phyloP scores from a whole-genome alignment of 2,113 vertebrate species.

The Chascanopsetta lugubris region DNA sequence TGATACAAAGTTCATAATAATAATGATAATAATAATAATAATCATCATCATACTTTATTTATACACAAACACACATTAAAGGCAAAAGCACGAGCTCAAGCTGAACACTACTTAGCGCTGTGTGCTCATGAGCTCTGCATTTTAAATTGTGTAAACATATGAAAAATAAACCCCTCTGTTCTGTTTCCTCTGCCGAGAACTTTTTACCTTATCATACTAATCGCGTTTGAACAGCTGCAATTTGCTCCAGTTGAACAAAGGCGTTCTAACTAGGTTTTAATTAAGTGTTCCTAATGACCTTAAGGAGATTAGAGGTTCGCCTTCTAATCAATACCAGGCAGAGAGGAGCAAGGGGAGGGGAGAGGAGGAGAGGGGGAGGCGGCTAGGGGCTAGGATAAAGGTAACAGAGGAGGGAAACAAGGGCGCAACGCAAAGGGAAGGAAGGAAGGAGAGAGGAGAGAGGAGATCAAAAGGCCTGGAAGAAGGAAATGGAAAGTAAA shows the following conservation, averaged over 20 bases:
- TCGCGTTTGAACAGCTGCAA: constrained; percentile 83
- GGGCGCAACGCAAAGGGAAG: neutral
- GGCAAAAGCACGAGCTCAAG: constrained; percentile 14
- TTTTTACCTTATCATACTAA: constrained; percentile 81
- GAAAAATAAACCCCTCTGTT: constrained; percentile 57
- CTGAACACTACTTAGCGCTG: constrained; percentile 36
- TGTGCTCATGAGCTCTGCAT: constrained; percentile 60
- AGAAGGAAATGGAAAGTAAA: constrained; percentile 9
- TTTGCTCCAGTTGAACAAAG: constrained; percentile 82
- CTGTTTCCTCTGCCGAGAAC: constrained; percentile 70
- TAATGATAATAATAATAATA: too few species aligned
- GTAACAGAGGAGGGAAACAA: constrained; percentile 31
- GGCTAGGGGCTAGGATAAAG: constrained; percentile 69
- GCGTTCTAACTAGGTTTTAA: constrained; percentile 95
- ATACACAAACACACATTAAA: constrained; percentile 3
- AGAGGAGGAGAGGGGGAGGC: constrained; percentile 62
- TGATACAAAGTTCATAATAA: neutral
- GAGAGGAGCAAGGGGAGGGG: constrained; percentile 80
- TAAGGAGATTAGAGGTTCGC: constrained; percentile 96
- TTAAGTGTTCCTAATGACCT: constrained; percentile 99
- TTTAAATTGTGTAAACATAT: constrained; percentile 76
- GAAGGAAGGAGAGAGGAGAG: constrained; percentile 11
- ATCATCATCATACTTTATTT: too few species aligned
- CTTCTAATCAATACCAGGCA: constrained; percentile 96
- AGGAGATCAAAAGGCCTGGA: constrained; percentile 8